Conservation (phyloP, 2,888 invertebrate genomes). For the Diploptera punctata region DNA sequence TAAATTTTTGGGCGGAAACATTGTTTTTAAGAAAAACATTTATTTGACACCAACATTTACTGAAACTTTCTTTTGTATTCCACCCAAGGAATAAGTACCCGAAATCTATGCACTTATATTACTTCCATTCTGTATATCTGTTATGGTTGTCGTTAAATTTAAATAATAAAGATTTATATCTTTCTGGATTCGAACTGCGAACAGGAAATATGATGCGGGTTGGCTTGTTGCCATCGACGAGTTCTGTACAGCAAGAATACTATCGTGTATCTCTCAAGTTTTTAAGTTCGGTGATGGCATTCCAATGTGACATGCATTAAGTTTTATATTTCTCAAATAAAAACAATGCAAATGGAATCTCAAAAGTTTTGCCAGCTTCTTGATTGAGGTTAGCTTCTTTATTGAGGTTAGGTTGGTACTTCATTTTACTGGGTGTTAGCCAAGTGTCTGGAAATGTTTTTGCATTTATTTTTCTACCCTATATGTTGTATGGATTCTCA, state of each 20-base stretch:
- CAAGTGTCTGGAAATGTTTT: not conserved
- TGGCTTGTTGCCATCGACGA: not conserved
- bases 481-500: too few species aligned
- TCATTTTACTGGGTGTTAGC: constrained; percentile 4
- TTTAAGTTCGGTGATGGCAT: not conserved
- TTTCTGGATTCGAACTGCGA: not conserved
- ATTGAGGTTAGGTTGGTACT: constrained; percentile 26
- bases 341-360: constrained; percentile 12
- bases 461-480: too few species aligned
- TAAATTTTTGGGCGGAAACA: too few species aligned
- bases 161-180: not conserved
- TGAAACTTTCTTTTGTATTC: too few species aligned
- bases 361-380: constrained; percentile 19
- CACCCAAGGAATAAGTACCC: too few species aligned
- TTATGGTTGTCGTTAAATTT: too few species aligned
- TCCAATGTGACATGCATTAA: constrained; percentile 2
- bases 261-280: not conserved
- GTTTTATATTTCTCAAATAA: constrained; percentile 12
- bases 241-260: not conserved
- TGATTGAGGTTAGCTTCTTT: constrained; percentile 21
- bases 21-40: too few species aligned
- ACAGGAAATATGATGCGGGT: not conserved
- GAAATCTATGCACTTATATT: too few species aligned
- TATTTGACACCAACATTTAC: too few species aligned
- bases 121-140: too few species aligned